Conservation (phyloP, 2,113 vertebrate genomes). For the Oncorhynchus gorbuscha region DNA sequence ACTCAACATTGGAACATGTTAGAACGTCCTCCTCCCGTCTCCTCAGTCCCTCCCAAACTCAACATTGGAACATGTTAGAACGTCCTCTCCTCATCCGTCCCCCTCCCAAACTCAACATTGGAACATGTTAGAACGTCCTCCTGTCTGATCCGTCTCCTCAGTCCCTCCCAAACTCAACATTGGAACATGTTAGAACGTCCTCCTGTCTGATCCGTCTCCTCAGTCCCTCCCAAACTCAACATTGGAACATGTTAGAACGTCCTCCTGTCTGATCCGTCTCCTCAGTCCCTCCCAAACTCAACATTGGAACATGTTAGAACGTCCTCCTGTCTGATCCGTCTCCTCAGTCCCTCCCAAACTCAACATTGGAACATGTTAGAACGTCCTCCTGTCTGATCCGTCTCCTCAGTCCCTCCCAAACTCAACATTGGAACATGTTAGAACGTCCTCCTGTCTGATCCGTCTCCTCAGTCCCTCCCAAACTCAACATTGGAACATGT, state of each 20-base stretch:
- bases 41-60: slow-evolving; percentile 1
- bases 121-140: slow-evolving; percentile 12
- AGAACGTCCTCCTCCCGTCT: slow-evolving; percentile 8
- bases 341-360: slow-evolving; percentile 1
- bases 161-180: slow-evolving; percentile 19
- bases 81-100: not conserved
- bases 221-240: slow-evolving; percentile 9
- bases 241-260: slow-evolving; percentile 18
- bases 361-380: slow-evolving; percentile 24
- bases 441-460: slow-evolving; percentile 1
- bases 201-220: slow-evolving; percentile 4
- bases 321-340: slow-evolving; percentile 6
- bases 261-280: slow-evolving; percentile 7
- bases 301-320: slow-evolving; percentile 23
- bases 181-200: slow-evolving; percentile 14
- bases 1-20: slow-evolving; percentile 26
- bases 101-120: slow-evolving; percentile 22
- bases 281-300: slow-evolving; percentile 2
- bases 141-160: slow-evolving; percentile 1
- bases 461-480: slow-evolving; percentile 3
- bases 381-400: slow-evolving; percentile 5
- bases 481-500: slow-evolving; percentile 28
- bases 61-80: slow-evolving; percentile 23
- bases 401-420: not conserved
- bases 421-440: slow-evolving; percentile 25